Conservation (phyloP, 2,113 vertebrate species). For the Nothobranchius furzeri region DNA sequence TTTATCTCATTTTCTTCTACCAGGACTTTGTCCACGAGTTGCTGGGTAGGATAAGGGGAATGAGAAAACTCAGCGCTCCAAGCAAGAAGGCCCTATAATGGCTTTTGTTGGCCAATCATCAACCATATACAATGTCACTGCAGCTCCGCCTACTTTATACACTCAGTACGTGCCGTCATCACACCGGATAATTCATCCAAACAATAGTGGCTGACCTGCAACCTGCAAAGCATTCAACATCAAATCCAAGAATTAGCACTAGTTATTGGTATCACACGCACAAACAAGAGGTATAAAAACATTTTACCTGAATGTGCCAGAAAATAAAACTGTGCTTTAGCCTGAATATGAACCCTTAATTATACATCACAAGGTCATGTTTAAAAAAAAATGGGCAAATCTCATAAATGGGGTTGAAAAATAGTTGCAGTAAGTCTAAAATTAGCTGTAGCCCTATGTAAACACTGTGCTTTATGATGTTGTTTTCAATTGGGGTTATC, state of each 20-base stretch:
- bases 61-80: conserved; percentile 94
- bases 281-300: conserved; percentile 32
- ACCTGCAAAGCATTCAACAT: conserved; percentile 39
- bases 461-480: conserved; percentile 56
- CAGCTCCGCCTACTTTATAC: conserved; percentile 44
- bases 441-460: conserved; percentile 58
- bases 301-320: conserved; percentile 53
- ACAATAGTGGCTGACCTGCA: conserved; percentile 40
- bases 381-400: conserved; percentile 26
- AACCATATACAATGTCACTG: conserved; percentile 41
- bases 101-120: conserved; percentile 32
- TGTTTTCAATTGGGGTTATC: conserved; percentile 54
- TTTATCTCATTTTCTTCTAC: conserved; percentile 16
- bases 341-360: conserved; percentile 17
- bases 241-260: conserved; percentile 47
- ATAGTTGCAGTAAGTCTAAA: conserved; percentile 50
- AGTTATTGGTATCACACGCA: conserved; percentile 27
- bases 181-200: conserved; percentile 34
- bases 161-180: conserved; percentile 47
- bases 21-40: conserved; percentile 95
- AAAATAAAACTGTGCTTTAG: conserved; percentile 45
- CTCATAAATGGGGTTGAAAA: conserved; percentile 29
- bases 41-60: conserved; percentile 94
- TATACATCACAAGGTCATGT: conserved; percentile 48
- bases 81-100: conserved; percentile 93